phyloP scores from a whole-genome alignment of 1,140 invertebrate species.

The Panulirus ornatus region DNA sequence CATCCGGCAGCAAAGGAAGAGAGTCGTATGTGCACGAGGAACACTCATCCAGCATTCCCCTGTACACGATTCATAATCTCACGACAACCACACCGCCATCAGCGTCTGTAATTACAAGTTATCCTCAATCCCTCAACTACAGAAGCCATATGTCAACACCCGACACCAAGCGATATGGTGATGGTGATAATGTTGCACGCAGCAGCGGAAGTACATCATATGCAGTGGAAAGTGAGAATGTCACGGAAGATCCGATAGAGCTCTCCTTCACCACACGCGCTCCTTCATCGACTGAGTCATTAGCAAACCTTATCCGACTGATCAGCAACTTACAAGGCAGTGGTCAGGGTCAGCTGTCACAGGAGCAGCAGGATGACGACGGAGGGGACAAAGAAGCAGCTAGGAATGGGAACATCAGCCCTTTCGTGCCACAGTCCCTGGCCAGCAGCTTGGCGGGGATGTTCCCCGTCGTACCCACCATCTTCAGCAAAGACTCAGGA shows the following conservation, averaged over 20 bases:
- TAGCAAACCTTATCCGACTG: background rate
- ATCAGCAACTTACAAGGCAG: background rate
- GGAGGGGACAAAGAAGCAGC: background rate
- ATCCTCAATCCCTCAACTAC: background rate
- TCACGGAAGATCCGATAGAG: background rate
- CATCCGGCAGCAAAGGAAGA: background rate
- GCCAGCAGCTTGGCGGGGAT: background rate
- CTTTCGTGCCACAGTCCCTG: background rate
- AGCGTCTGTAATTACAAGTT: background rate
- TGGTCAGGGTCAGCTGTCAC: background rate
- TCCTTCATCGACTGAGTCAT: constrained; percentile 16
- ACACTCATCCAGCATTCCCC: background rate
- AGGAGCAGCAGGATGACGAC: background rate
- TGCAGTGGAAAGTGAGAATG: background rate
- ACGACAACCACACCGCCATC: background rate
- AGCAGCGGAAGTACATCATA: background rate
- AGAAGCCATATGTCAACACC: background rate
- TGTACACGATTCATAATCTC: constrained; percentile 19
- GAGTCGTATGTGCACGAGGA: background rate
- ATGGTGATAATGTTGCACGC: background rate
- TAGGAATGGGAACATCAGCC: background rate
- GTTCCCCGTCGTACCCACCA: background rate
- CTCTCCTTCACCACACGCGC: background rate
- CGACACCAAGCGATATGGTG: background rate
- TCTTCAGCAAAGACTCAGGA: background rate